Evolutionary conservation across 2,797 vertebrate species (phyloP).

Genomic region (Heliangelus exortis): DNA sequence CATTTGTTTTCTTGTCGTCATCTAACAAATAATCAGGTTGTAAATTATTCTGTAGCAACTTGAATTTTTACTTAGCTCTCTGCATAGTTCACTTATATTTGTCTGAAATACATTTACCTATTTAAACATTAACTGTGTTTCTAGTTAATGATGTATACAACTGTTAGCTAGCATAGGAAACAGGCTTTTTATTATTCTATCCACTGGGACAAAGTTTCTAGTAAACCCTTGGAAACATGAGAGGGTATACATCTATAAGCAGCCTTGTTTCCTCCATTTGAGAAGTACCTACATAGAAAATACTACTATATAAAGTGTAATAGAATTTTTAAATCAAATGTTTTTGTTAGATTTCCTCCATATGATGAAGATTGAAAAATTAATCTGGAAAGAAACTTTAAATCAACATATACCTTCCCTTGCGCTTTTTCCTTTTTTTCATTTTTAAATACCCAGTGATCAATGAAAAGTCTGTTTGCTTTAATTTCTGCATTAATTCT

Average conservation of each 20-base stretch:
- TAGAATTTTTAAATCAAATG: neutral
- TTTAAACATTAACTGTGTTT: neutral
- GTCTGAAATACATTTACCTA: neutral
- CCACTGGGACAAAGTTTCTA: neutral
- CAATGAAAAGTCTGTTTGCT: neutral
- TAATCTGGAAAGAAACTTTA: neutral
- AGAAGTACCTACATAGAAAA: neutral
- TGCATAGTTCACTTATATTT: neutral
- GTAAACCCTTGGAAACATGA: neutral
- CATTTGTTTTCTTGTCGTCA: neutral
- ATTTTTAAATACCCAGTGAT: neutral
- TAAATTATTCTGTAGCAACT: neutral
- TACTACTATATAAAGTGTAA: neutral
- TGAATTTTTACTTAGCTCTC: neutral
- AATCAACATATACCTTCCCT: neutral
- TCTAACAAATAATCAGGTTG: neutral
- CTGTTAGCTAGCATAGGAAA: neutral
- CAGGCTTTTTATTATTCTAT: neutral
- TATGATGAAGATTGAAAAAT: constrained; percentile 3
- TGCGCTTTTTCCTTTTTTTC: neutral
- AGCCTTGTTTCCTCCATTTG: neutral
- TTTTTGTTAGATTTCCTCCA: neutral
- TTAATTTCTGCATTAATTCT: neutral
- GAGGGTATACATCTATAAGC: neutral
- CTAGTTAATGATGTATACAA: neutral